These are phyloP conservation scores for Balaeniceps rex DNA, from an alignment of 2,113 vertebrate genomes.

Conservation along the genomic window DNA sequence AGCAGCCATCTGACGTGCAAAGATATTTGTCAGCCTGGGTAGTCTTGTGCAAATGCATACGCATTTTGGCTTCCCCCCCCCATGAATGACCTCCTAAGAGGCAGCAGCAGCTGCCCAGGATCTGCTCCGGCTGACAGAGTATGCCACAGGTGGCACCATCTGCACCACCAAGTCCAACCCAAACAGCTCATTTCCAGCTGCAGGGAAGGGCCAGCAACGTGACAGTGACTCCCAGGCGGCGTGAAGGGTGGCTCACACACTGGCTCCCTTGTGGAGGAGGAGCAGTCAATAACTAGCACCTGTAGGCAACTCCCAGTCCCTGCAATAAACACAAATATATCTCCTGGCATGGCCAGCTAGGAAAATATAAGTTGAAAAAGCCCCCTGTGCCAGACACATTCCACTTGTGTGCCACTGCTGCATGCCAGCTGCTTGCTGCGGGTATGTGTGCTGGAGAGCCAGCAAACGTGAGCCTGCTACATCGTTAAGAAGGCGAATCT, in stretches of 20 bases:
- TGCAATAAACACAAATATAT: constrained; percentile 55
- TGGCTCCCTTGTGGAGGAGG: constrained; percentile 27
- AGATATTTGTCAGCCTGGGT: neutral
- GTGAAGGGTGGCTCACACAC: neutral
- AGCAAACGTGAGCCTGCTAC: neutral
- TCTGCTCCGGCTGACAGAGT: neutral
- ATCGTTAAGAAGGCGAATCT: neutral
- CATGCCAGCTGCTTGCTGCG: neutral
- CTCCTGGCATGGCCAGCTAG: constrained; percentile 29
- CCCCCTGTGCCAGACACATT: neutral
- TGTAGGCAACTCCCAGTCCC: constrained; percentile 2
- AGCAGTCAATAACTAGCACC: constrained; percentile 11
- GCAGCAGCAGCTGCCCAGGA: neutral
- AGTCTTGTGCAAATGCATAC: neutral
- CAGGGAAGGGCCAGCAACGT: neutral
- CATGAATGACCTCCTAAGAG: neutral
- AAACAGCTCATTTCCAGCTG: constrained; percentile 26
- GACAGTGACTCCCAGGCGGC: neutral
- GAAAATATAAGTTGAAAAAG: constrained; percentile 26
- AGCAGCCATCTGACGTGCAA: neutral
- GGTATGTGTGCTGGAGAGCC: neutral
- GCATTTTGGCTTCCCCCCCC: neutral
- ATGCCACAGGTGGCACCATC: constrained; percentile 19
- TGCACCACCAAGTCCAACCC: neutral
- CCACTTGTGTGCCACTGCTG: neutral